Evolutionary conservation across 1,140 invertebrate species (phyloP).

Genomic region (Ceratina australensis): DNA sequence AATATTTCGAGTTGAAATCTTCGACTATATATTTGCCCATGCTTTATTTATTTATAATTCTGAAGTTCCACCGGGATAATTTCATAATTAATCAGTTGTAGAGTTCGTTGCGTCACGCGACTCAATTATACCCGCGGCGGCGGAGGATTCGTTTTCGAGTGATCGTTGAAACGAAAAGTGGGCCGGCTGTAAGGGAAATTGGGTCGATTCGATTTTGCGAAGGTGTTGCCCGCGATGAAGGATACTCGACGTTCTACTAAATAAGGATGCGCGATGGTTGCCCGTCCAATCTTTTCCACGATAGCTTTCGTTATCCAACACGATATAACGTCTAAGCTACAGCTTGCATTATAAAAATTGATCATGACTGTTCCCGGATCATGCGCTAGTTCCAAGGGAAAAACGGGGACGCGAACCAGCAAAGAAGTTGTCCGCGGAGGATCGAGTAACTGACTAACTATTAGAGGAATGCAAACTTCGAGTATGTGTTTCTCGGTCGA

Average conservation of each 20-base stretch:
- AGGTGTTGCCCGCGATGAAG: conserved; percentile 2
- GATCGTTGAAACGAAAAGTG: conserved; percentile 1
- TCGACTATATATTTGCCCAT: not conserved
- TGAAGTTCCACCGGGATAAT: not conserved
- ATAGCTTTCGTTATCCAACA: not conserved
- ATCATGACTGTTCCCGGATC: too few species aligned
- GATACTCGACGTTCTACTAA: not conserved
- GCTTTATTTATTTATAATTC: not conserved
- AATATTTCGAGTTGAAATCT: not conserved
- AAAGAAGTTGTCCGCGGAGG: not conserved
- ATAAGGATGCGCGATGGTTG: not conserved
- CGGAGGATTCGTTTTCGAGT: not conserved
- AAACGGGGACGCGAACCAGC: too few species aligned
- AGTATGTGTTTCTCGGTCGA: conserved; percentile 39
- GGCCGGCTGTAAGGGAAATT: not conserved
- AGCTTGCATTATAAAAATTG: too few species aligned
- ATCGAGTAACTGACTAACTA: not conserved
- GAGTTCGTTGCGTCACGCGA: not conserved
- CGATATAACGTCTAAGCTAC: too few species aligned
- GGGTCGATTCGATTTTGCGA: not conserved
- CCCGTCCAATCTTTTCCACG: not conserved
- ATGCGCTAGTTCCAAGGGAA: too few species aligned
- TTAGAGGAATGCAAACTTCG: conserved; percentile 24
- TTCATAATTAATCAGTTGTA: conserved; percentile 5
- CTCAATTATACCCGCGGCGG: not conserved